phyloP scores from a whole-genome alignment of 2,888 invertebrate genomes.

The Noctua pronuba region DNA sequence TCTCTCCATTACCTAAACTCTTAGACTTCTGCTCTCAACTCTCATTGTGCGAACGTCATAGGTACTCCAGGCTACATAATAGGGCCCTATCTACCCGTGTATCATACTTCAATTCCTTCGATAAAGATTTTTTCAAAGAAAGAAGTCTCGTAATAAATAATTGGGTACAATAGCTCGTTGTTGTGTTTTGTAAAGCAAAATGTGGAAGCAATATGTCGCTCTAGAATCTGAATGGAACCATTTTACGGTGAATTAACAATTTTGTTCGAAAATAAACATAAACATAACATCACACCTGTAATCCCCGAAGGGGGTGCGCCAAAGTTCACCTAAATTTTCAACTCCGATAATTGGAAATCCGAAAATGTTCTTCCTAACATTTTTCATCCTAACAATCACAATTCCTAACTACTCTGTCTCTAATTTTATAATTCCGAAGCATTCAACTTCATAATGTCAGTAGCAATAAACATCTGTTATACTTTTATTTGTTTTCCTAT shows the following conservation, averaged over 20 bases:
- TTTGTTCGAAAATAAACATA: background rate
- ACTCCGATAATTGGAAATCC: no score
- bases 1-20: background rate
- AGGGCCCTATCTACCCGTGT: conserved; percentile 32
- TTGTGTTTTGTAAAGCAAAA: conserved; percentile 47
- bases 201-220: conserved; percentile 37
- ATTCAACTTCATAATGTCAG: no score
- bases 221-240: conserved; percentile 18
- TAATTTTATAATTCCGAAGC: no score
- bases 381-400: no score
- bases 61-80: conserved; percentile 41
- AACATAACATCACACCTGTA: no score
- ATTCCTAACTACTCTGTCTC: no score
- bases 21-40: conserved; percentile 20
- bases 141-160: conserved; percentile 44
- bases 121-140: conserved; percentile 54
- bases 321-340: no score
- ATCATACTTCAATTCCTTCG: conserved; percentile 55
- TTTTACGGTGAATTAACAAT: conserved; percentile 14
- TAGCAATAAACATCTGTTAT: no score
- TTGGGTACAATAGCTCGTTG: conserved; percentile 35
- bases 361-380: no score
- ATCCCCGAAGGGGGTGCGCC: no score
- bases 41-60: conserved; percentile 14
- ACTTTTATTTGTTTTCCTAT: no score